Base-by-base conservation (phyloP, 1,140 invertebrate genomes). In the Drosophila tristis region DNA sequence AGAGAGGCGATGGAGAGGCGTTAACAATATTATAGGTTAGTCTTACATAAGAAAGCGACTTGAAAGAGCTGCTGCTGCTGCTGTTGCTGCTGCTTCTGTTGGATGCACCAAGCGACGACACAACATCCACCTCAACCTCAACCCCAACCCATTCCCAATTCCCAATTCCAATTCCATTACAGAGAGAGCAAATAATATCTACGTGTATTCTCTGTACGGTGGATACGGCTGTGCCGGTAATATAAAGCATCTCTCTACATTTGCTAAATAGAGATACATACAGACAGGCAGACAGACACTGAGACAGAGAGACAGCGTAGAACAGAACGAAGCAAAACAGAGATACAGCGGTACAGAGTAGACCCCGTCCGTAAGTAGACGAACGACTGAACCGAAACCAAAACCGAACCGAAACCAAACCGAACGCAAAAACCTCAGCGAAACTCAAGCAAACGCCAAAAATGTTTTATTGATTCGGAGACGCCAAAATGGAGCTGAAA, bases 351-450 rank as follows among this genome's bases (percentile, higher is more conserved):
- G 70, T 84, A 75, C 76, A 85, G 59, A 77, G 74, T 29, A 39
- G 35, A 39, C 35, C 31, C 31, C 9, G 31, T 35, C 73, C 74
- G 80, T 62, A 74, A 62, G 80, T 75, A 75, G 71, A 42, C 50
- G 75, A 78, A 71, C 61, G 68, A 64, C 60, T 56, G 78, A 74
- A 74, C 54, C 70, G 77, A 74, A 68, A 72, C 75, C 68, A 76
- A 74, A 72, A 71, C 68, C 55, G 63, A 79, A 60, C 62, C 68
- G 67, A 79, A 77, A 74, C 53, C 71, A 20, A 78, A 78, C 82
- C 82, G 82, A 86, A 82, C 78, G 63, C 75, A 79, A 61, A 82
- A 87, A 81, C 82, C 82, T 87, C 74, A 86, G 74, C 74, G 78
- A 75, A 86, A 72, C 70, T 86, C 73, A 75, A 57, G 65, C 61